A percentile compares a stretch with the other conserved stretches of the same genome.
phyloP scores from a whole-genome alignment of 2,888 invertebrate species.

The Scaeva pyrastri region DNA sequence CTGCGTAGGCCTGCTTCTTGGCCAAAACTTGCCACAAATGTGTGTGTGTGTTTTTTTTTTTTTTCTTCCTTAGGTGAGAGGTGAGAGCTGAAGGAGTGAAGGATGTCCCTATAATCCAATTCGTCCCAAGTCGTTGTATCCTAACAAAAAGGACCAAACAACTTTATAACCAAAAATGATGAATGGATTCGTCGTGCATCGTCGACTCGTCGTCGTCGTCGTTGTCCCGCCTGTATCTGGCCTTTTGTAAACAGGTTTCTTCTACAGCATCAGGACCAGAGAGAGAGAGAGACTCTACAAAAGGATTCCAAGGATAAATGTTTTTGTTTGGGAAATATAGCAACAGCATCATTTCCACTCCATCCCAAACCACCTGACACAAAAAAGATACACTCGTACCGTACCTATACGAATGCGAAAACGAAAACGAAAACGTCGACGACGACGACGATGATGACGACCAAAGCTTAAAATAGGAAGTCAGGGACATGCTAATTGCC shows the following conservation, averaged over 20 bases:
- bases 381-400: neutral
- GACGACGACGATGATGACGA: neutral
- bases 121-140: slow-evolving; percentile 54
- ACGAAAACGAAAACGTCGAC: neutral
- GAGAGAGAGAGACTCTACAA: slow-evolving; percentile 43
- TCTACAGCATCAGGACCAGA: neutral
- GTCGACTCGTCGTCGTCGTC: slow-evolving; percentile 7
- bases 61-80: neutral
- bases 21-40: slow-evolving; percentile 67
- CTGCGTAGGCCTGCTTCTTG: slow-evolving; percentile 66
- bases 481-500: slow-evolving; percentile 75
- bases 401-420: slow-evolving; percentile 2
- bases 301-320: slow-evolving; percentile 72
- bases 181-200: slow-evolving; percentile 60
- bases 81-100: neutral
- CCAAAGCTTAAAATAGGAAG: slow-evolving; percentile 69
- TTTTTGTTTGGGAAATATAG: slow-evolving; percentile 68
- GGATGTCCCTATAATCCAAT: slow-evolving; percentile 60
- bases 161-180: slow-evolving; percentile 74
- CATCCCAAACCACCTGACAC: slow-evolving; percentile 32
- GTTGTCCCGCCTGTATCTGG: neutral
- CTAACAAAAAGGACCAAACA: slow-evolving; percentile 48
- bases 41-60: slow-evolving; percentile 37
- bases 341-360: slow-evolving; percentile 27
- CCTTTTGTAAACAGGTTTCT: slow-evolving; percentile 14